Evolutionary conservation across 2,113 vertebrate species (phyloP).

Genomic region (Periophthalmus modestus): DNA sequence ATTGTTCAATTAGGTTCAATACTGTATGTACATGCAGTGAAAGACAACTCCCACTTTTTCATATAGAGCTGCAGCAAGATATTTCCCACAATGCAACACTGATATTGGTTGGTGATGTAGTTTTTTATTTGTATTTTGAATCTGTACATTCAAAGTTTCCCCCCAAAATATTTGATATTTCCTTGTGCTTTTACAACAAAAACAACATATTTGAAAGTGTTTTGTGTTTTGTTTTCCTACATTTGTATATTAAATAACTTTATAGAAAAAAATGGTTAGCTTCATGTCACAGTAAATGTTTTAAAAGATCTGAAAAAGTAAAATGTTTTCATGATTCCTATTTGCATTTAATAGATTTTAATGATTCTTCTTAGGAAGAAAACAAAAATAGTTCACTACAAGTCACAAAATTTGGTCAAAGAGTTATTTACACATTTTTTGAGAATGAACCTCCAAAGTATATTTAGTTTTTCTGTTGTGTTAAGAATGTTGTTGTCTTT

Average conservation of each 20-base stretch:
- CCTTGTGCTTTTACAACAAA: too few species aligned
- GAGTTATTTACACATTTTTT: neutral
- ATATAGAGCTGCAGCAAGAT: conserved; percentile 39
- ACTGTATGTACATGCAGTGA: conserved; percentile 38
- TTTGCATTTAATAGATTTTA: neutral
- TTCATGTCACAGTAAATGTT: too few species aligned
- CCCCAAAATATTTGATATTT: neutral
- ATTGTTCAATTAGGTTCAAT: conserved; percentile 67
- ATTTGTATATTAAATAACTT: too few species aligned
- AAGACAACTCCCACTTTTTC: neutral
- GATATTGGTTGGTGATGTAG: conserved; percentile 51
- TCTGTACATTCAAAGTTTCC: conserved; percentile 42
- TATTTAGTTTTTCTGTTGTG: neutral
- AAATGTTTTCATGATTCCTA: neutral
- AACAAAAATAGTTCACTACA: neutral
- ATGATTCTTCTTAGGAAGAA: neutral
- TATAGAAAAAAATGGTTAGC: too few species aligned
- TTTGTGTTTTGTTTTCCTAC: too few species aligned
- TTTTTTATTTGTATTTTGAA: conserved; percentile 56
- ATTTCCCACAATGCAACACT: conserved; percentile 51
- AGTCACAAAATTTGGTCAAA: neutral
- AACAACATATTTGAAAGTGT: too few species aligned
- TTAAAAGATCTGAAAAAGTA: neutral
- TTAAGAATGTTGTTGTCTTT: conserved; percentile 40
- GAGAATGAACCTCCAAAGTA: neutral